Evolutionary conservation across 2,113 vertebrate species (phyloP).

Genomic region (Cephalopterus ornatus): DNA sequence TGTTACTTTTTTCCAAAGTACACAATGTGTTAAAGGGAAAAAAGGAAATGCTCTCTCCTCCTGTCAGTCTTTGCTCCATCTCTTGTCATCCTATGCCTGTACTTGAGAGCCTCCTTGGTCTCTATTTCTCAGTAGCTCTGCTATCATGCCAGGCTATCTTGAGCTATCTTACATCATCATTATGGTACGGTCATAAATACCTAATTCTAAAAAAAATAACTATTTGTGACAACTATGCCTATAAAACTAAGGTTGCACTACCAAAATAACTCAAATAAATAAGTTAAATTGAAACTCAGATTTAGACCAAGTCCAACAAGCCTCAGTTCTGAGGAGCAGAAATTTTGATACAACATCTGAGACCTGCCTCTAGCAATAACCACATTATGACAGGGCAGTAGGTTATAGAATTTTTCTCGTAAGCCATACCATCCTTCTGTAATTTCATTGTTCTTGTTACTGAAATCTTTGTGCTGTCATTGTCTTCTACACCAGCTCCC

Average conservation of each 20-base stretch:
- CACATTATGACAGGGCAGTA: neutral
- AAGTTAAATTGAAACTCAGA: too few species aligned
- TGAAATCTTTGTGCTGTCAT: neutral
- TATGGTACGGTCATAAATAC: neutral
- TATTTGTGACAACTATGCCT: neutral
- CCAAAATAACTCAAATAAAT: neutral
- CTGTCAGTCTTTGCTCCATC: neutral
- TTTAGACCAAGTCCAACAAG: neutral
- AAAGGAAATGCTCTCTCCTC: neutral
- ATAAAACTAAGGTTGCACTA: neutral
- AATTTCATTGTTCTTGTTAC: neutral
- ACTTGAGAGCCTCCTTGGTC: neutral
- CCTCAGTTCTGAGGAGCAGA: neutral
- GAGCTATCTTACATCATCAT: neutral
- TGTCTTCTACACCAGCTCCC: neutral
- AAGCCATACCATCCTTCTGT: neutral
- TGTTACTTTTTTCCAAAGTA: neutral
- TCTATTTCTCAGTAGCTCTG: neutral
- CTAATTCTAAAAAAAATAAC: neutral
- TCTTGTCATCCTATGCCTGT: neutral
- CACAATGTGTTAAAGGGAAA: neutral
- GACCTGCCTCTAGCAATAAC: neutral
- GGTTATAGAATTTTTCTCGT: neutral
- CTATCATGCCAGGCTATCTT: neutral
- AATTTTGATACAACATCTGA: neutral